phyloP scores from a whole-genome alignment of 2,113 vertebrate genomes.

The Chroicocephalus ridibundus region DNA sequence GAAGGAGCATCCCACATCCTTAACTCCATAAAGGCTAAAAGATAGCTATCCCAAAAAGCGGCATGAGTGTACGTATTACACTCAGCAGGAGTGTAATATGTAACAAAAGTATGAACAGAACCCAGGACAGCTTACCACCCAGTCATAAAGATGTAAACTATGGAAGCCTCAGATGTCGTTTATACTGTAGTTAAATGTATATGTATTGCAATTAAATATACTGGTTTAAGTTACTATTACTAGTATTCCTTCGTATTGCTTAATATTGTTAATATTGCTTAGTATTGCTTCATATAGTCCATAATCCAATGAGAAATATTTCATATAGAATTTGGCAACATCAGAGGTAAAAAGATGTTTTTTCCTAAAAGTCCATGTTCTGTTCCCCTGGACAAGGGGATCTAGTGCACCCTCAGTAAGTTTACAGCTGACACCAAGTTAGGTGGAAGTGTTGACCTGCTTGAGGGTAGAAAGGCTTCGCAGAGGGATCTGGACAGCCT shows the following conservation, averaged over 20 bases:
- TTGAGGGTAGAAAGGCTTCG: too few relatives aligned
- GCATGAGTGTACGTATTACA: too few relatives aligned
- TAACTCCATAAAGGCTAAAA: not conserved
- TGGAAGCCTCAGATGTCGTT: not conserved
- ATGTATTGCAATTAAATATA: not conserved
- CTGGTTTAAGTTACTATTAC: not conserved
- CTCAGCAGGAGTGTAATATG: not conserved
- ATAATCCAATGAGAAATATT: not conserved
- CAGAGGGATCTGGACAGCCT: too few relatives aligned
- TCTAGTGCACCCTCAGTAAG: too few relatives aligned
- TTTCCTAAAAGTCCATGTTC: not conserved
- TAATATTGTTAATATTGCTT: not conserved
- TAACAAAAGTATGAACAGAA: not conserved
- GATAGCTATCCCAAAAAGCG: not conserved
- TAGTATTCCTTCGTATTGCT: not conserved
- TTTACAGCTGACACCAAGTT: too few relatives aligned
- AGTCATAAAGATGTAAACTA: not conserved
- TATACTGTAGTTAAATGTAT: not conserved
- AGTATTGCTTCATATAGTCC: not conserved
- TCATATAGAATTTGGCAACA: not conserved
- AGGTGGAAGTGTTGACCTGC: too few relatives aligned
- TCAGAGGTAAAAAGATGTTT: not conserved
- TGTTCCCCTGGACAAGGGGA: not conserved
- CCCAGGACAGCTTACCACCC: too few relatives aligned
- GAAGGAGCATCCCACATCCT: not conserved